Percentiles rank a stretch among this genome's conserved stretches.
Conservation (phyloP, 2,113 vertebrate genomes). For the Marcusenius ussheri region DNA sequence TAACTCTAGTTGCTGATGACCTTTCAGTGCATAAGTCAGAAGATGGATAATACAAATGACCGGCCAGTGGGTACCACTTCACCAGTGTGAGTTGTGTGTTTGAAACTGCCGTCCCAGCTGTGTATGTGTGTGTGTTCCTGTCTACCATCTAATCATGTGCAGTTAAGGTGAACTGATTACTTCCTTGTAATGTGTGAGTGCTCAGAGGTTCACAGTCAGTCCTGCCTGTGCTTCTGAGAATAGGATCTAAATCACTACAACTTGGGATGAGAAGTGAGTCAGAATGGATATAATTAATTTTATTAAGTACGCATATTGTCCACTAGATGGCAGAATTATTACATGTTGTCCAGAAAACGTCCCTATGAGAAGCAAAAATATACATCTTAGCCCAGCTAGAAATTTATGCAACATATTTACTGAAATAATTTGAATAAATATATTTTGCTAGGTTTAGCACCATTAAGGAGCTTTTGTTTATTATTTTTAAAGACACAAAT, state of each 20-base stretch:
- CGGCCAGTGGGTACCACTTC: background rate
- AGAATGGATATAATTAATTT: background rate
- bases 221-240: background rate
- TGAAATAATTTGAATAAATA: background rate
- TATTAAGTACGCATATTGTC: background rate
- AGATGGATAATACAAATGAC: background rate
- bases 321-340: conserved; percentile 22
- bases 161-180: background rate
- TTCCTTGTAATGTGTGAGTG: background rate
- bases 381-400: background rate
- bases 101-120: background rate
- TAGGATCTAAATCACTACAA: background rate
- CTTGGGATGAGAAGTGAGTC: background rate
- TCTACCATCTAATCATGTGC: background rate
- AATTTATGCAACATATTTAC: background rate
- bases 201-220: background rate
- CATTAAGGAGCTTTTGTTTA: background rate
- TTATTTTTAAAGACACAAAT: background rate
- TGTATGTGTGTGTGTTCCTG: background rate
- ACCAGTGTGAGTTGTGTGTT: background rate
- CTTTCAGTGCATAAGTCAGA: background rate
- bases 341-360: background rate
- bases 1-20: background rate
- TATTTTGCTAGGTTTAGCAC: background rate
- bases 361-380: background rate